Conservation (phyloP, 2,888 invertebrate species). For the Pemphredon lugubris region DNA sequence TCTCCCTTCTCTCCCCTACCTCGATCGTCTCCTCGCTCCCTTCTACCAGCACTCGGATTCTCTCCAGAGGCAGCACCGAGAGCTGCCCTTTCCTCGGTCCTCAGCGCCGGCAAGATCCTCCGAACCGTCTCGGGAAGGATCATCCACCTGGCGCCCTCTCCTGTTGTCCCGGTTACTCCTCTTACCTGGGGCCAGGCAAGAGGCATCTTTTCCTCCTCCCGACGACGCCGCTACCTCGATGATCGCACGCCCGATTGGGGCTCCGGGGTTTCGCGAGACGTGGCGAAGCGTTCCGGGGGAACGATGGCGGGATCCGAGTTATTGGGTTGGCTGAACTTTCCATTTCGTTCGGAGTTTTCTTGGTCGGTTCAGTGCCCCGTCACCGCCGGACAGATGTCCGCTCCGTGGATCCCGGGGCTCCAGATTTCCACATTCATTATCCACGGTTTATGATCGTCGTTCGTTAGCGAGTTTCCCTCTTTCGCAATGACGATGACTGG, state of each 20-base stretch:
- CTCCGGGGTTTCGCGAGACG: slow-evolving; percentile 30
- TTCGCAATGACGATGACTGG: too few relatives aligned
- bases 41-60: slow-evolving; percentile 11
- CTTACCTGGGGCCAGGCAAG: too few relatives aligned
- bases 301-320: neutral
- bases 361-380: neutral
- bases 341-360: neutral
- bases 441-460: too few relatives aligned
- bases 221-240: neutral
- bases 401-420: too few relatives aligned
- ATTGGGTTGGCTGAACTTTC: slow-evolving; percentile 3
- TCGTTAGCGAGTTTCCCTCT: too few relatives aligned
- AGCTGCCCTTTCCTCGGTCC: slow-evolving; percentile 52
- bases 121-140: slow-evolving; percentile 56
- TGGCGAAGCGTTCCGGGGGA: too few relatives aligned
- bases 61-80: slow-evolving; percentile 20
- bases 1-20: slow-evolving; percentile 42
- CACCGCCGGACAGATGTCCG: too few relatives aligned
- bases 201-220: slow-evolving; percentile 13
- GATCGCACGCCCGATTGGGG: slow-evolving; percentile 43
- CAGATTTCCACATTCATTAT: too few relatives aligned
- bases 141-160: slow-evolving; percentile 68
- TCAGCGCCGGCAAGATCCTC: slow-evolving; percentile 24
- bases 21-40: slow-evolving; percentile 15
- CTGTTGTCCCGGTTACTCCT: too few relatives aligned